Conservation (phyloP, 1,140 invertebrate genomes). For the Drosophila yakuba region DNA sequence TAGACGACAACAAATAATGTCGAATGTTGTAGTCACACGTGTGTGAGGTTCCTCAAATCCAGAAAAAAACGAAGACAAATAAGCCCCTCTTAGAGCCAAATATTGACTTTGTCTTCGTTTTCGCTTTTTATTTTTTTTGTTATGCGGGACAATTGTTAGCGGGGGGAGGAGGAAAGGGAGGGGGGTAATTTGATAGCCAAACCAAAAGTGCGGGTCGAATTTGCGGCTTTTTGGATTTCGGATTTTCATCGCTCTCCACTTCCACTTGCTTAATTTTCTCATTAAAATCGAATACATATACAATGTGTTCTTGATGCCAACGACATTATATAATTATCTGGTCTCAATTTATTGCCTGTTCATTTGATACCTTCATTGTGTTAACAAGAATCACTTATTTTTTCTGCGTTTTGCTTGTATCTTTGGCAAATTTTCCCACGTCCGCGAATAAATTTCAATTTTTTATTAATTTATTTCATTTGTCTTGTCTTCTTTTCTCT, state of each 20-base stretch:
- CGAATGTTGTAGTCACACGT: slow-evolving; percentile 66
- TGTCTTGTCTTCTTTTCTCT: slow-evolving; percentile 25
- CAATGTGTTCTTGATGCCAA: slow-evolving; percentile 28
- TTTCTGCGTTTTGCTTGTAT: not conserved
- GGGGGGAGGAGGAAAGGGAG: slow-evolving; percentile 7
- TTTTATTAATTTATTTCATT: slow-evolving; percentile 56
- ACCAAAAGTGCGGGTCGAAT: slow-evolving; percentile 63
- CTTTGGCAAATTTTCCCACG: slow-evolving; percentile 51
- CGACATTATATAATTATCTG: slow-evolving; percentile 51
- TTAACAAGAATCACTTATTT: slow-evolving; percentile 43
- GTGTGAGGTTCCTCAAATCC: slow-evolving; percentile 4
- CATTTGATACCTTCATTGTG: slow-evolving; percentile 46
- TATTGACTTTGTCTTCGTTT: slow-evolving; percentile 67
- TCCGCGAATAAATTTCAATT: slow-evolving; percentile 47
- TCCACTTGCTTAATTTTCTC: slow-evolving; percentile 40
- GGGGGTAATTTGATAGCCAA: slow-evolving; percentile 71
- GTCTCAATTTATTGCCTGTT: slow-evolving; percentile 48
- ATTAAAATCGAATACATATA: slow-evolving; percentile 36
- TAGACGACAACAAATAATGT: slow-evolving; percentile 73
- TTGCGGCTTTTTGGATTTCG: slow-evolving; percentile 61
- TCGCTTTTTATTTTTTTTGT: slow-evolving; percentile 21
- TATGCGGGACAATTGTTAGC: slow-evolving; percentile 64
- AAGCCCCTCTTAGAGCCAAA: slow-evolving; percentile 20
- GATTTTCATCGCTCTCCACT: slow-evolving; percentile 11
- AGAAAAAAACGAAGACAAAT: slow-evolving; percentile 1